Conservation (phyloP, 2,888 invertebrate genomes). For the Creontiades dilutus region DNA sequence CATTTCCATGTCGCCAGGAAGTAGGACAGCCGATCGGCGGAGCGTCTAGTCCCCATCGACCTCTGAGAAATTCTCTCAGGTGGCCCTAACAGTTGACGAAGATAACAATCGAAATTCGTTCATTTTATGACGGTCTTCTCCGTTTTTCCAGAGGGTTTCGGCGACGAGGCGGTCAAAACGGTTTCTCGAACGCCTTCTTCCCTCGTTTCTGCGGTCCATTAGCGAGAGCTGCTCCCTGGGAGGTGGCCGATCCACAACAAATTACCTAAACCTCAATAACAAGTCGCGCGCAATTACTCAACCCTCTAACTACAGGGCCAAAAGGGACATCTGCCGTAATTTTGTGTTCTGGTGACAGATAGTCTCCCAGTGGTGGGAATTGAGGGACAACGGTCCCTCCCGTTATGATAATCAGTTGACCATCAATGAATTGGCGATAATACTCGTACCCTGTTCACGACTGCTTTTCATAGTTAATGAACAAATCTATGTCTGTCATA, state of each 20-base stretch:
- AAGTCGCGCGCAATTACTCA: slow-evolving; percentile 13
- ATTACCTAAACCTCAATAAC: slow-evolving; percentile 34
- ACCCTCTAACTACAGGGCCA: not conserved
- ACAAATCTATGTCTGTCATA: too few relatives aligned
- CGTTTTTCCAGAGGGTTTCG: not conserved
- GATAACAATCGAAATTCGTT: slow-evolving; percentile 10
- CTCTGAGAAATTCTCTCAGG: slow-evolving; percentile 11
- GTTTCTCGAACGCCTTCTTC: not conserved
- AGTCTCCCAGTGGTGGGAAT: too few relatives aligned
- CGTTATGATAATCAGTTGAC: too few relatives aligned
- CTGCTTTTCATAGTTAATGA: too few relatives aligned
- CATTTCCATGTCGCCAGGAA: too few relatives aligned
- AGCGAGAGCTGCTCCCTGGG: slow-evolving; percentile 6
- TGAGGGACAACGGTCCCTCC: too few relatives aligned
- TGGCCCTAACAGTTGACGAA: not conserved
- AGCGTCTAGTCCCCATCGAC: not conserved
- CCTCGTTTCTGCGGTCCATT: not conserved
- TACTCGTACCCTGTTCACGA: too few relatives aligned
- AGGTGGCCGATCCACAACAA: slow-evolving; percentile 20
- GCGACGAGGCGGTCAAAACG: not conserved
- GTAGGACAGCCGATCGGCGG: not conserved
- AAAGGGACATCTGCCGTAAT: too few relatives aligned
- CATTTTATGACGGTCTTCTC: slow-evolving; percentile 9
- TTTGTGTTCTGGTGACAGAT: too few relatives aligned
- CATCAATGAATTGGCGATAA: too few relatives aligned